Percentiles rank a stretch among this genome's conserved stretches.
Conservation (phyloP, 2,113 vertebrate genomes). For the Recurvirostra avosetta region DNA sequence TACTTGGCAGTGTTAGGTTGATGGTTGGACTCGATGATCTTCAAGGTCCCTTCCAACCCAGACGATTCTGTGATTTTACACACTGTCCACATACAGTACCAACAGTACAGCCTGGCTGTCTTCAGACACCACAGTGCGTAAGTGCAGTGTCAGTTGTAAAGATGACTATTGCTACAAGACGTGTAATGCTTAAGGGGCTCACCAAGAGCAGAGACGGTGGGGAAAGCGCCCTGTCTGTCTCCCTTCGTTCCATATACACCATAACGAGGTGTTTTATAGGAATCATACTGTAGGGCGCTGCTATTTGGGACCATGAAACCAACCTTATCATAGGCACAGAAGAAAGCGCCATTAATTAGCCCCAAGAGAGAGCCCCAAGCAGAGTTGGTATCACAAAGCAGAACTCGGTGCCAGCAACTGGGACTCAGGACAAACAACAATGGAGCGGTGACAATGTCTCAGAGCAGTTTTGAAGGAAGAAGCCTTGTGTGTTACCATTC, state of each 20-base stretch:
- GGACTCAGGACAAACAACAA: fast-evolving
- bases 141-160: fast-evolving
- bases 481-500: background rate
- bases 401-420: fast-evolving
- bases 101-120: fast-evolving
- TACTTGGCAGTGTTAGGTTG: no score
- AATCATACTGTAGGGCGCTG: background rate
- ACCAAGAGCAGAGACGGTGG: background rate
- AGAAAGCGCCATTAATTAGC: fast-evolving
- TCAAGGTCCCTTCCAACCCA: no score
- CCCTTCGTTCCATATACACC: fast-evolving
- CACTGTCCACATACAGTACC: fast-evolving
- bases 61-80: background rate
- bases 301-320: background rate
- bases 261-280: background rate
- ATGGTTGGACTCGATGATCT: no score
- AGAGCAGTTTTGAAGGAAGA: background rate
- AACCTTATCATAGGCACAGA: background rate
- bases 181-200: fast-evolving
- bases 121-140: background rate
- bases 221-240: background rate
- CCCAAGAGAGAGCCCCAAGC: background rate
- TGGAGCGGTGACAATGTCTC: fast-evolving
- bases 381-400: background rate
- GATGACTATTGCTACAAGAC: fast-evolving